Percentiles rank a stretch among this genome's conserved stretches.
Conservation (phyloP, 2,113 vertebrate species). For the Chitala chitala region DNA sequence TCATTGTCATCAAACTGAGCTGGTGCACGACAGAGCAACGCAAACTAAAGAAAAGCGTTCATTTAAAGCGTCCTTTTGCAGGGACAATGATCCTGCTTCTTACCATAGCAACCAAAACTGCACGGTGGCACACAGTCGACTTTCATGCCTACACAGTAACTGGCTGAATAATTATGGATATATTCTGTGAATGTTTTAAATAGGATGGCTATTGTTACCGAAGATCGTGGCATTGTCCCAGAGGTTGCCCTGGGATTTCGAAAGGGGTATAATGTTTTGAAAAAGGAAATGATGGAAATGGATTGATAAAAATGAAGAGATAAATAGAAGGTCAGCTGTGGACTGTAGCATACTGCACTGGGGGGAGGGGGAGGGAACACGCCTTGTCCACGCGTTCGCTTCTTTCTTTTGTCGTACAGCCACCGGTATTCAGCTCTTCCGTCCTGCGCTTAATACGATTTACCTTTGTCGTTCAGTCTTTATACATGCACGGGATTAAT, state of each 20-base stretch:
- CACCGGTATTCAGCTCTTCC: constrained; percentile 1
- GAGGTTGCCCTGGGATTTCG: too few species aligned
- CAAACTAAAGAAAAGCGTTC: neutral
- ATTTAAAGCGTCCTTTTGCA: neutral
- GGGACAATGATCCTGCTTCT: neutral
- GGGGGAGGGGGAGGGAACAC: constrained; percentile 13
- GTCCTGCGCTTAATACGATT: neutral
- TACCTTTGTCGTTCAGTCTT: neutral
- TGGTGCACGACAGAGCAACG: neutral
- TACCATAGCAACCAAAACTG: neutral
- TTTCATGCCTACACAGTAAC: neutral
- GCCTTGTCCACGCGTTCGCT: constrained; percentile 30
- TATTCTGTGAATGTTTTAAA: neutral
- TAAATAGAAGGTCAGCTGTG: constrained; percentile 10
- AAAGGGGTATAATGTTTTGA: constrained; percentile 4
- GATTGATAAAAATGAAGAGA: neutral
- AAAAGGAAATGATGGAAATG: constrained; percentile 7
- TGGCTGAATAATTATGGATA: neutral
- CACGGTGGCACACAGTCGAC: neutral
- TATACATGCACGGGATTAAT: neutral
- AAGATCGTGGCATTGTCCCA: too few species aligned
- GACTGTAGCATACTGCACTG: constrained; percentile 1
- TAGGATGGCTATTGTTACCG: too few species aligned
- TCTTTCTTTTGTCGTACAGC: constrained; percentile 27
- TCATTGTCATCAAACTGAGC: neutral